A percentile compares a stretch with the other conserved stretches of the same genome.
phyloP scores from a whole-genome alignment of 1,140 invertebrate species.

The Drosophila elegans region DNA sequence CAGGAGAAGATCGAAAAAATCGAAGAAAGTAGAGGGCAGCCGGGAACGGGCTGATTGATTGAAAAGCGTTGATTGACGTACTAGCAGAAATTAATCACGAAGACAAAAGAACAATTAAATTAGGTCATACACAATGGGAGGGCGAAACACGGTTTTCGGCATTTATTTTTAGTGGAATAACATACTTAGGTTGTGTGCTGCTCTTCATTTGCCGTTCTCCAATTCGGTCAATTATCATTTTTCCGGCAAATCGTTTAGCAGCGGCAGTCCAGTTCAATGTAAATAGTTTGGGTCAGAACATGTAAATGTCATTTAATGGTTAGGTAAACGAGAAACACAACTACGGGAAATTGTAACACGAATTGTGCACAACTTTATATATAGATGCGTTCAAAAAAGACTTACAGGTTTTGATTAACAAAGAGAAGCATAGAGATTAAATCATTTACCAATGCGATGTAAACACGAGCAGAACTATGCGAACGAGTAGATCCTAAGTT shows the following conservation, averaged over 20 bases:
- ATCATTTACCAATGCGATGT: slow-evolving; percentile 50
- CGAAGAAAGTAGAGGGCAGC: slow-evolving; percentile 2
- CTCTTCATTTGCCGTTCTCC: slow-evolving; percentile 62
- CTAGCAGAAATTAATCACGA: slow-evolving; percentile 31
- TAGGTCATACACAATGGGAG: slow-evolving; percentile 33
- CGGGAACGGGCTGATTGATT: slow-evolving; percentile 48
- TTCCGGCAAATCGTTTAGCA: slow-evolving; percentile 52
- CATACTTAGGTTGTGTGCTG: slow-evolving; percentile 76
- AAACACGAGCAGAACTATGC: slow-evolving; percentile 37
- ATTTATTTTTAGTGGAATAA: slow-evolving; percentile 42
- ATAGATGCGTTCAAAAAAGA: slow-evolving; percentile 76
- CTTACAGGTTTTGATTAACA: slow-evolving; percentile 71
- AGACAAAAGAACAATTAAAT: slow-evolving; percentile 35
- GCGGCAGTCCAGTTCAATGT: slow-evolving; percentile 69
- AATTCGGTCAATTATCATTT: slow-evolving; percentile 81
- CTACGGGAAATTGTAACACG: slow-evolving; percentile 40
- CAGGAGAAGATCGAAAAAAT: slow-evolving; percentile 3
- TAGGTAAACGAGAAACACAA: slow-evolving; percentile 42
- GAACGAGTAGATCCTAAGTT: slow-evolving; percentile 58
- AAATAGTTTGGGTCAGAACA: slow-evolving; percentile 60
- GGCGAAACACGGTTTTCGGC: slow-evolving; percentile 30
- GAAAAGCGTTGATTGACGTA: slow-evolving; percentile 54
- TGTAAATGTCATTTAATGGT: slow-evolving; percentile 65
- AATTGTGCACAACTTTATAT: slow-evolving; percentile 68
- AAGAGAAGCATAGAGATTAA: slow-evolving; percentile 43